Conservation (phyloP, 2,888 invertebrate genomes). For the Mongoloraphidia duomilia region DNA sequence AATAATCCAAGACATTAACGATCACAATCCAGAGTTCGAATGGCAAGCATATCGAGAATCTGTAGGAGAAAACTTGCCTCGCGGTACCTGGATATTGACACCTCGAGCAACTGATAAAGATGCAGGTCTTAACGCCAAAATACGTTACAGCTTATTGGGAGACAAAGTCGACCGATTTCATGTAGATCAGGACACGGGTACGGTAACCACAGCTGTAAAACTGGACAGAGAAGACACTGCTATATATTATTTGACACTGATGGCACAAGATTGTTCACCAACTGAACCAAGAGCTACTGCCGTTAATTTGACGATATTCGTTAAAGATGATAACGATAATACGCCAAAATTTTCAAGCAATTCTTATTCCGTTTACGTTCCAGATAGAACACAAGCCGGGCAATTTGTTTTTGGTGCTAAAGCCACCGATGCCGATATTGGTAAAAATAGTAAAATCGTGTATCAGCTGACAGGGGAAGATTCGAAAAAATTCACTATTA, state of each 20-base stretch:
- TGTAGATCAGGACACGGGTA: constrained; percentile 65
- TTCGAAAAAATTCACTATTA: constrained; percentile 61
- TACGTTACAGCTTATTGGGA: constrained; percentile 72
- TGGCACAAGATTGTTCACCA: constrained; percentile 79
- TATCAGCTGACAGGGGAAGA: constrained; percentile 70
- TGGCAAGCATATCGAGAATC: constrained; percentile 63
- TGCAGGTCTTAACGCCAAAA: constrained; percentile 70
- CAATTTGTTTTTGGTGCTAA: constrained; percentile 85
- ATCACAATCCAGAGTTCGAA: constrained; percentile 80
- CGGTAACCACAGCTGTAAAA: constrained; percentile 54
- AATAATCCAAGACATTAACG: constrained; percentile 86
- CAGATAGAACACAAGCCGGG: constrained; percentile 63
- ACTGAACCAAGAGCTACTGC: constrained; percentile 72
- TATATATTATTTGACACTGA: constrained; percentile 64
- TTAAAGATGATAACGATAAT: constrained; percentile 78
- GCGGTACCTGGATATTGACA: constrained; percentile 61
- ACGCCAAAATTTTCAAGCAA: constrained; percentile 60
- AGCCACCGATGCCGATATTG: constrained; percentile 72
- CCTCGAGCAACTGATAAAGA: constrained; percentile 73
- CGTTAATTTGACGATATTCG: constrained; percentile 65
- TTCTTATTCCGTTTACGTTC: constrained; percentile 65
- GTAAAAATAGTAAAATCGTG: constrained; percentile 62
- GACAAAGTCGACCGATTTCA: constrained; percentile 68
- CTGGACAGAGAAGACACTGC: constrained; percentile 69
- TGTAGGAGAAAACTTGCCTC: constrained; percentile 69